Conservation (phyloP, 2,888 invertebrate genomes). For the Pristionchus japonicus region DNA sequence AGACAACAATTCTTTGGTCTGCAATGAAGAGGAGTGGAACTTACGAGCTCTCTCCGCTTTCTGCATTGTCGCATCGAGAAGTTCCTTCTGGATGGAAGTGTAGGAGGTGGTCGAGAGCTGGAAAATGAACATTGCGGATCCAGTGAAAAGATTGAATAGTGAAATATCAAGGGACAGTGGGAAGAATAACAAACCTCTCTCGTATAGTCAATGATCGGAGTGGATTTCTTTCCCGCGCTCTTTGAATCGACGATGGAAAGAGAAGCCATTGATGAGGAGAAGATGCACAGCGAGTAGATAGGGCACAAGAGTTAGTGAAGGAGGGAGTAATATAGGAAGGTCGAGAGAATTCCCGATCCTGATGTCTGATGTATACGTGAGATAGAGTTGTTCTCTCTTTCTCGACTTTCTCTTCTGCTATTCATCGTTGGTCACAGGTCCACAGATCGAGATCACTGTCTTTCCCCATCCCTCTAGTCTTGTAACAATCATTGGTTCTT, state of each 20-base stretch:
- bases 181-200: slow-evolving; percentile 50
- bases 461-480: neutral
- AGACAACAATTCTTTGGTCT: neutral
- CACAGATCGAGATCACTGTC: neutral
- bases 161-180: too few relatives aligned
- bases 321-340: neutral
- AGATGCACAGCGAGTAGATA: too few relatives aligned
- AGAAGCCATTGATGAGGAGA: slow-evolving; percentile 1
- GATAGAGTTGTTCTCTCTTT: neutral
- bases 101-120: neutral
- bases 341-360: neutral
- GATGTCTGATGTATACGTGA: neutral
- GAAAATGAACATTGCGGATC: neutral
- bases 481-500: neutral
- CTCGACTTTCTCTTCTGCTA: neutral
- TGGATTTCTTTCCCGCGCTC: slow-evolving; percentile 53
- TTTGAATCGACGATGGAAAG: slow-evolving; percentile 54
- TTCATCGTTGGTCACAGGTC: neutral
- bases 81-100: slow-evolving; percentile 4
- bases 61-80: neutral
- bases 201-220: slow-evolving; percentile 62
- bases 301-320: neutral
- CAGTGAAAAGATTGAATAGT: too few relatives aligned
- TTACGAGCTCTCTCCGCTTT: neutral
- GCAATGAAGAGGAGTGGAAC: neutral